These are phyloP conservation scores for Protomyctophum bolini DNA, from an alignment of 2,113 vertebrate species.

Conservation along the genomic window DNA sequence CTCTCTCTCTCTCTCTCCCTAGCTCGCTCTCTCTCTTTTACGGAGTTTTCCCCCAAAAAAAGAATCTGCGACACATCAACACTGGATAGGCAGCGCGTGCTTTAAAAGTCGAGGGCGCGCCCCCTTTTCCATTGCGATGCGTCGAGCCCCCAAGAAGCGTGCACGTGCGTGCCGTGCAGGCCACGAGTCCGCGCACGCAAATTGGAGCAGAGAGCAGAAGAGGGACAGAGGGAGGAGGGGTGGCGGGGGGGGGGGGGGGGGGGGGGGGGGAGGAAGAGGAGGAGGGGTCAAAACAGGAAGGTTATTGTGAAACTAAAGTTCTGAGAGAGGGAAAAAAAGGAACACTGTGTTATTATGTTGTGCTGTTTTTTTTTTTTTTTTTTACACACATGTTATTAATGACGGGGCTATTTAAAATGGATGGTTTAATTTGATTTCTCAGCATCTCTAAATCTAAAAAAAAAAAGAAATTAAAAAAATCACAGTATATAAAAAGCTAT, in stretches of 20 bases:
- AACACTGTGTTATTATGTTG: neutral
- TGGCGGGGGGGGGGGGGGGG: neutral
- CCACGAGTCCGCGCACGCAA: conserved; percentile 62
- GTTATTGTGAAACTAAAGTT: conserved; percentile 17
- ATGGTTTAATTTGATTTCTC: neutral
- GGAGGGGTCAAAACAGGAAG: conserved; percentile 34
- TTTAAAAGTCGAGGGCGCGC: conserved; percentile 63
- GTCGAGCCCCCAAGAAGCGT: conserved; percentile 66
- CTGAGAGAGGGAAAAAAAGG: neutral
- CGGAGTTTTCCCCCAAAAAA: conserved; percentile 76
- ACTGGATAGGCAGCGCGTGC: conserved; percentile 67
- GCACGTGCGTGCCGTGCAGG: conserved; percentile 5
- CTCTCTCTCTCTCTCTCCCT: conserved; percentile 34
- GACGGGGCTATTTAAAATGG: neutral
- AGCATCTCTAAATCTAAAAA: neutral
- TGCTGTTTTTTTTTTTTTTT: neutral
- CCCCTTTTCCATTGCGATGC: conserved; percentile 65
- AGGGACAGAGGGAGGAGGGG: conserved; percentile 12
- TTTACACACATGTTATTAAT: neutral
- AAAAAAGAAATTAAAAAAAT: no score
- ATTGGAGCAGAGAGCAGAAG: conserved; percentile 58
- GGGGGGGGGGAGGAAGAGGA: neutral
- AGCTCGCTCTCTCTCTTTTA: conserved; percentile 34
- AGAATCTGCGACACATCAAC: conserved; percentile 84
- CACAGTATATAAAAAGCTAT: no score